Base-by-base conservation (phyloP, 2,113 vertebrate genomes). In the Oxyura jamaicensis region DNA sequence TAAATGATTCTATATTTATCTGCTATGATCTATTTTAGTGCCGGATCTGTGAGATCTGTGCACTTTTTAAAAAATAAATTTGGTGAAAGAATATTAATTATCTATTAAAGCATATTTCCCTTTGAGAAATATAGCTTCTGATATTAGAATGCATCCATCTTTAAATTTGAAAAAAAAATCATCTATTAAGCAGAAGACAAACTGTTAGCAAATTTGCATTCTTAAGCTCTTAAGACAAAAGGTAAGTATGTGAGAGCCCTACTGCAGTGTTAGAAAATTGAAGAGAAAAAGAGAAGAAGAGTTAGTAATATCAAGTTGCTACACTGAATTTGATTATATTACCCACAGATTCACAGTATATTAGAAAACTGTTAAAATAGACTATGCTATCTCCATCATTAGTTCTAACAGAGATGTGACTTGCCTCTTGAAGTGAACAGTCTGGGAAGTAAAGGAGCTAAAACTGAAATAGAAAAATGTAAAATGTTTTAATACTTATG, bases 371-470 rank as follows among this genome's bases (percentile, higher is more conserved):
- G 82, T 87, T 96, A 97, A 48, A 95, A 91, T 80, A 85, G 39
- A 92, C 50, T 83, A 80, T 79, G 55, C 84, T 94, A 96, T 83
- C 66, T 86, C 77, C 96, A 15, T 95, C 66, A 93, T 97, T 97
- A 97, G 92, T 96, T 97, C 90, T 94, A 91, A 97, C 44, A 96
- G 85, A 97, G 77, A 94, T 87, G 90, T 97, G 95, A 98, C 99
- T 99, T 99, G 99, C 99, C 98, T 99, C 98, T 99, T 97, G 98
- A 99, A 96, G 98, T 98, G 98, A 99, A 98, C 98, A 99, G 97
- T 96, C 98, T 98, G 59, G 98, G 98, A 97, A 98, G 98, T 96
- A 99, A 99, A 98, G 97, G 96, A 96, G 97, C 98, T 99, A 98
- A 97, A 98, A 99, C 97, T 96, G 95, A 99, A 98, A 98, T 60